phyloP scores from a whole-genome alignment of 2,113 vertebrate genomes.

The Turdus rufiventris region DNA sequence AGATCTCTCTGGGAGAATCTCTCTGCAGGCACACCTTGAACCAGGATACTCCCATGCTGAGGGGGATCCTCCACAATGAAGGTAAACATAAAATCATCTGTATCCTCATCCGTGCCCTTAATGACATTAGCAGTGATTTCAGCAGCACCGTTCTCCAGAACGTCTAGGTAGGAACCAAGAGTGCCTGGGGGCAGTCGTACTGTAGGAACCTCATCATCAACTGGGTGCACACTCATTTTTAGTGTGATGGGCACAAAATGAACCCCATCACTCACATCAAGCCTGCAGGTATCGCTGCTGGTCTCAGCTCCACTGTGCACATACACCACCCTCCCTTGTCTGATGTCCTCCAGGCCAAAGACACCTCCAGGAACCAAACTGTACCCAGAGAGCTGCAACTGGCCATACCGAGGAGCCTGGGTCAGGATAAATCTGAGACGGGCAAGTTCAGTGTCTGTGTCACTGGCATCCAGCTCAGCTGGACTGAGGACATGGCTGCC shows the following conservation, averaged over 20 bases:
- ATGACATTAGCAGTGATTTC: constrained; percentile 89
- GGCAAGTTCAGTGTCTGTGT: constrained; percentile 82
- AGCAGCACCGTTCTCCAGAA: constrained; percentile 88
- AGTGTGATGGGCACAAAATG: constrained; percentile 89
- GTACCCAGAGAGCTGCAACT: constrained; percentile 75
- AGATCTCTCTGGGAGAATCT: constrained; percentile 90
- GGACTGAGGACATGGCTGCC: constrained; percentile 80
- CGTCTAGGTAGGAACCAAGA: constrained; percentile 87
- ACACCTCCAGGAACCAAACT: constrained; percentile 75
- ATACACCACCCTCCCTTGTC: constrained; percentile 81
- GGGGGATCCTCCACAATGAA: constrained; percentile 88
- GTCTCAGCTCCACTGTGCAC: constrained; percentile 82
- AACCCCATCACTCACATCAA: constrained; percentile 90
- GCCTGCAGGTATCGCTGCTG: constrained; percentile 77
- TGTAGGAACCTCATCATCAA: constrained; percentile 80
- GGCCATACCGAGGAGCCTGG: constrained; percentile 83
- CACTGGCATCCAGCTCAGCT: constrained; percentile 82
- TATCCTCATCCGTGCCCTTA: constrained; percentile 81
- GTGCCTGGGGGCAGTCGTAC: constrained; percentile 82
- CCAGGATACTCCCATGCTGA: constrained; percentile 81
- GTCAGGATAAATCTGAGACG: constrained; percentile 85
- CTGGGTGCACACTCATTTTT: constrained; percentile 80
- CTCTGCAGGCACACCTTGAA: constrained; percentile 77
- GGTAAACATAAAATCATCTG: constrained; percentile 88
- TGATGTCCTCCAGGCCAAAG: constrained; percentile 85